Evolutionary conservation across 2,797 vertebrate species (phyloP).

Genomic region (Pelobates cultripes): DNA sequence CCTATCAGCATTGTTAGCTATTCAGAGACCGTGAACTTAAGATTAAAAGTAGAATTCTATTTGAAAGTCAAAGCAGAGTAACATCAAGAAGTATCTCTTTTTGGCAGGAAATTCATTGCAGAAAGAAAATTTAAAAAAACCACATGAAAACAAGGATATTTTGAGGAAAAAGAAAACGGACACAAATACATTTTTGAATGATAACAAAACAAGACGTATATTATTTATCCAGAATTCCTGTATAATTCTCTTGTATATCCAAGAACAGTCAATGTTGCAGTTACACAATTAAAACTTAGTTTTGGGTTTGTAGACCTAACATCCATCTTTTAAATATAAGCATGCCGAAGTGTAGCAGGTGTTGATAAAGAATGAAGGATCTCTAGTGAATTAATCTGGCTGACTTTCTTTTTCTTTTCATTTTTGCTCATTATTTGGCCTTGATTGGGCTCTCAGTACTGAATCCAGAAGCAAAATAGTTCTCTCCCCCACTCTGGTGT

Average conservation of each 20-base stretch:
- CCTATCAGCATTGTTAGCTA: neutral
- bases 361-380: constrained; percentile 22
- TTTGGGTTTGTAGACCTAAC: constrained; percentile 60
- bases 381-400: constrained; percentile 37
- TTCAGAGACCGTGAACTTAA: neutral
- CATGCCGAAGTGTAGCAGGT: constrained; percentile 55
- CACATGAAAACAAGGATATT: neutral
- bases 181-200: neutral
- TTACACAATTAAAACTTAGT: constrained; percentile 34
- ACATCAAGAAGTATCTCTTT: neutral
- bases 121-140: neutral
- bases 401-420: constrained; percentile 37
- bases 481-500: constrained; percentile 52
- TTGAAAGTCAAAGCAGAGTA: neutral
- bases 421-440: constrained; percentile 60
- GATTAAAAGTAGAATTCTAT: neutral
- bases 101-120: constrained; percentile 11
- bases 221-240: neutral
- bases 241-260: too few species aligned
- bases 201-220: constrained; percentile 13
- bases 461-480: constrained; percentile 60
- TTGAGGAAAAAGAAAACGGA: neutral
- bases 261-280: neutral
- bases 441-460: constrained; percentile 61
- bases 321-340: constrained; percentile 55